Evolutionary conservation across 2,888 invertebrate species (phyloP).

Genomic region (Drosophila kokeensis): DNA sequence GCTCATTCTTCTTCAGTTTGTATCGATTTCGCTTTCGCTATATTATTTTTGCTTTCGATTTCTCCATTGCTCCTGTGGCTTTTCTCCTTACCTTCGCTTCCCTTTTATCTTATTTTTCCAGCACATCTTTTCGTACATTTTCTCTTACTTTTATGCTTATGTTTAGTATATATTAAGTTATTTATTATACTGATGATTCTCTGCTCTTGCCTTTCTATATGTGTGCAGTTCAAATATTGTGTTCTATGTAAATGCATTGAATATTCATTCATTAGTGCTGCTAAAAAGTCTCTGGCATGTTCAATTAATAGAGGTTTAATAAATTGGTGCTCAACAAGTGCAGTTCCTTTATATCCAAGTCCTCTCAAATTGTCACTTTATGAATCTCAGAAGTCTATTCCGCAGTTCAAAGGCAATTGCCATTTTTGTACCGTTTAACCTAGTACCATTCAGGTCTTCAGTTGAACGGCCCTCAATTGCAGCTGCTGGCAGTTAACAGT

Average conservation of each 20-base stretch:
- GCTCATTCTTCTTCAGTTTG: neutral
- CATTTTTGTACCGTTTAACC: neutral
- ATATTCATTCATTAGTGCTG: slow-evolving; percentile 12
- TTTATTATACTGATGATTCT: neutral
- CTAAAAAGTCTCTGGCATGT: neutral
- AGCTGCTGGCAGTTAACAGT: neutral
- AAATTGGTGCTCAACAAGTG: slow-evolving; percentile 17
- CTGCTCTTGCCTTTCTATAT: neutral
- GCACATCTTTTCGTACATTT: neutral
- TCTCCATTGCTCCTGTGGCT: neutral
- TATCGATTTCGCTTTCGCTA: neutral
- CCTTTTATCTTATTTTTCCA: neutral
- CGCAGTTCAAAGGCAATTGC: neutral
- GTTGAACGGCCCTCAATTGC: slow-evolving; percentile 4
- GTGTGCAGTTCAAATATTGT: neutral
- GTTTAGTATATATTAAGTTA: neutral
- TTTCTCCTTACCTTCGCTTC: neutral
- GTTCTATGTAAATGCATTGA: neutral
- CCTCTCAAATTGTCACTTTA: neutral
- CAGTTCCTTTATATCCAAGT: neutral
- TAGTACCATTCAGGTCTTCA: neutral
- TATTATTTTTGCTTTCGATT: neutral
- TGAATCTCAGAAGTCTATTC: neutral
- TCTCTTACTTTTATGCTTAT: neutral
- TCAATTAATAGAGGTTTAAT: neutral